These are phyloP conservation scores for Oceanites oceanicus DNA, from an alignment of 2,113 vertebrate species.

Conservation along the genomic window DNA sequence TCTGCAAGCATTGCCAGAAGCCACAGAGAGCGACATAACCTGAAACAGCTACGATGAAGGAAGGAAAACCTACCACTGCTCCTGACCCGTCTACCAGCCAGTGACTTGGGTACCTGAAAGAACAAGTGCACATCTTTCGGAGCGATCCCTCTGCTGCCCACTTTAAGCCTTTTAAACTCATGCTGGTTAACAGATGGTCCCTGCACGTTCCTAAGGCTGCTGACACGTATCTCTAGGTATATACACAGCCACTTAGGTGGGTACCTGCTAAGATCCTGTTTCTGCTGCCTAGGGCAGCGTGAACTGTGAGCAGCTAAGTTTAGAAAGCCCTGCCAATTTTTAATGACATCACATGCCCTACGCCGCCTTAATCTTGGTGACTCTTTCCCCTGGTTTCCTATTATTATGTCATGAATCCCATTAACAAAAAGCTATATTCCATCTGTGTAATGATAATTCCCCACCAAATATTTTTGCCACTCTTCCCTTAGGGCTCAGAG, in stretches of 20 bases:
- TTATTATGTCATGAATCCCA: not conserved
- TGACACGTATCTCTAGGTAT: not conserved
- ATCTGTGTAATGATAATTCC: not conserved
- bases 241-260: not conserved
- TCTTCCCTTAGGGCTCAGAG: not conserved
- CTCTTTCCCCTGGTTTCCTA: not conserved
- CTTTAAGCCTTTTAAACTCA: not conserved
- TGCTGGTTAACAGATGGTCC: slow-evolving; percentile 14
- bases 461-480: not conserved
- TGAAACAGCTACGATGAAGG: not conserved
- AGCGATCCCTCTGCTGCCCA: not conserved
- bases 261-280: not conserved
- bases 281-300: not conserved
- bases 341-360: not conserved
- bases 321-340: not conserved
- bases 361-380: not conserved
- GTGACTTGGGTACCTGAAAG: not conserved
- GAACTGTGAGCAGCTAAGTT: not conserved
- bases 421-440: not conserved
- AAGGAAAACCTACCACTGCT: not conserved
- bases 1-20: not conserved
- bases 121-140: not conserved
- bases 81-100: not conserved
- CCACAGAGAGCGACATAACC: not conserved
- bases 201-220: not conserved